Evolutionary conservation across 1,140 invertebrate genomes (phyloP), one percentile per base, ranked within the genome.

Genomic region (Bombus pascuorum): DNA sequence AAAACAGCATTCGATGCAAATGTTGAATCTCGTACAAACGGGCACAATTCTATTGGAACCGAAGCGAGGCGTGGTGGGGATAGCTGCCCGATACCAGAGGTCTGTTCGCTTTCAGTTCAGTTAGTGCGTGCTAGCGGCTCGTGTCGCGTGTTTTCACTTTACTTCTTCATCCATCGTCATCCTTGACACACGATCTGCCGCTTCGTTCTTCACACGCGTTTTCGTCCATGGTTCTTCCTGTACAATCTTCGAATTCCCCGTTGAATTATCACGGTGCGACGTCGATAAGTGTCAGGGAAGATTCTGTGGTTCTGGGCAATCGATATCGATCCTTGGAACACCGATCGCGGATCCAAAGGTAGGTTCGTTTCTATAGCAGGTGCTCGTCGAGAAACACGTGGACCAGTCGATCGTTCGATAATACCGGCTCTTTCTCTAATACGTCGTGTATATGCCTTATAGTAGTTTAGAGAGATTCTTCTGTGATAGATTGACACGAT

Each of bases 41-140:
- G 44, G 10, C 32, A 34, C 12, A 79, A 68, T 47, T 47, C 25
- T 59, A 59, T 47, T 42, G 22, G 37, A 66, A 42, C 47, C 47
- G 47, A 53, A 53, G 18, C 18, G 47, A 18, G 47, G n/a, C n/a
- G 53, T 84, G 83, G 71, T 72, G 83, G 83, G 42, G 77, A 37
- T 22, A 59, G 82, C 77, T 87, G 77, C 72, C 86, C 77, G 86
- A 75, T 89, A 84, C 73, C 57, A 81, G 68, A 62, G 81, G 81
- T 87, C 83, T 83, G 83, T 80, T 72, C 85, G 68, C 68, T 71
- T 65, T 44, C 75, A 57, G 81, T 82, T 86, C 86, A 90, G 85
- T 88, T 81, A 78, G 85, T 88, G 87, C 89, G 87, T 83, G 85
- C 81, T 79, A 86, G 87, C 87, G 87, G 85, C 74, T 77, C 78